Conservation (phyloP, 2,888 invertebrate species). For the Acanthopleura granulata region DNA sequence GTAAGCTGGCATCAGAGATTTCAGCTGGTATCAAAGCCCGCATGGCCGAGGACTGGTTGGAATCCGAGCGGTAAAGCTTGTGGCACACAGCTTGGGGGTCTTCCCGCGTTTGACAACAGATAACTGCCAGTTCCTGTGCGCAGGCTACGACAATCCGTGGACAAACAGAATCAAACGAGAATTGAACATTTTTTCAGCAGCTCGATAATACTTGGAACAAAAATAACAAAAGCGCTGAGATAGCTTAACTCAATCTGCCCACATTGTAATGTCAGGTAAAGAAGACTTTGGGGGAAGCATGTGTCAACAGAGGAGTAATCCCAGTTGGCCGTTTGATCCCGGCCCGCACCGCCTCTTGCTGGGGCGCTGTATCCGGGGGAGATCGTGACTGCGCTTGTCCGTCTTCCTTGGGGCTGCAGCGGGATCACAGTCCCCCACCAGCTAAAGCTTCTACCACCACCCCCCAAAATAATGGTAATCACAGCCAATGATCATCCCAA, state of each 20-base stretch:
- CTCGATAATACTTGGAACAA: conserved; percentile 16
- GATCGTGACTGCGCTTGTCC: background rate
- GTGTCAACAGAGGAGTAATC: conserved; percentile 6
- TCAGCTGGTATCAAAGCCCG: no score
- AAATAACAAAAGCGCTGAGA: conserved; percentile 9
- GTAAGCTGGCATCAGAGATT: no score
- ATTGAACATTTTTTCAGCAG: conserved; percentile 18
- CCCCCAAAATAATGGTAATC: background rate
- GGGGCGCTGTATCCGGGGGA: conserved; percentile 6
- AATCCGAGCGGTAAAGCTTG: no score
- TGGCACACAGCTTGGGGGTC: no score
- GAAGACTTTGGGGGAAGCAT: background rate
- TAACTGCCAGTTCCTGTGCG: conserved; percentile 15
- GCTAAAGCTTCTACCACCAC: background rate
- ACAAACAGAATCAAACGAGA: conserved; percentile 17
- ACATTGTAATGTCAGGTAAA: conserved; percentile 20
- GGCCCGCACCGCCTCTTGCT: background rate
- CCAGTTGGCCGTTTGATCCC: conserved; percentile 1
- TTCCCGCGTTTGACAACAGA: conserved; percentile 5
- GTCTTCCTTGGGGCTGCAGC: conserved; percentile 1
- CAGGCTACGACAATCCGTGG: background rate
- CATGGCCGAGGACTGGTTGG: no score
- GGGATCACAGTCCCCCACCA: background rate
- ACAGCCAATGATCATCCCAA: background rate
- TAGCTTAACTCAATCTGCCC: conserved; percentile 18